These are phyloP conservation scores for Diadegma fenestrale DNA, from an alignment of 2,888 invertebrate genomes.

Conservation along the genomic window DNA sequence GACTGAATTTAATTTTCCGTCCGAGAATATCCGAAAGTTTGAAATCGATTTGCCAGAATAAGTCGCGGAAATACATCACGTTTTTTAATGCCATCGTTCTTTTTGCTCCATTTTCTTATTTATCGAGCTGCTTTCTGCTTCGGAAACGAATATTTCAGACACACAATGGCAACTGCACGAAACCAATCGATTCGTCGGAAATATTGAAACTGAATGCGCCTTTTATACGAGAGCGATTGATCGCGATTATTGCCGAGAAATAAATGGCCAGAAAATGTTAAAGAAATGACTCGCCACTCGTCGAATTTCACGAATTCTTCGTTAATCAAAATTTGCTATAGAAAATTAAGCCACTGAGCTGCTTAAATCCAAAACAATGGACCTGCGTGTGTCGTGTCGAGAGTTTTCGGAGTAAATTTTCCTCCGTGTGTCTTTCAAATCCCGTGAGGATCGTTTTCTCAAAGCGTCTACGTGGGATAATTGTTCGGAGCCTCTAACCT, in stretches of 20 bases:
- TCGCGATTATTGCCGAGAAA: background rate
- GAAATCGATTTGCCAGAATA: conserved; percentile 36
- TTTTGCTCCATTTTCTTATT: conserved; percentile 31
- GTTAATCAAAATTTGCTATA: no score
- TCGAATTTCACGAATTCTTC: background rate
- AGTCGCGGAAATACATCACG: conserved; percentile 31
- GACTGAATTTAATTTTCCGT: no score
- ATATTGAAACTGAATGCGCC: background rate
- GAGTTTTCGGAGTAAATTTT: no score
- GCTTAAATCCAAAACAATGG: no score
- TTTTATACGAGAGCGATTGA: background rate
- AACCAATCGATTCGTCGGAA: conserved; percentile 23
- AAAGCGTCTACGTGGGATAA: no score
- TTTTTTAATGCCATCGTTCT: conserved; percentile 14
- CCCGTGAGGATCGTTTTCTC: no score
- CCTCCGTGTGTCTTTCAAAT: no score
- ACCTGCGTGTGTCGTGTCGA: no score
- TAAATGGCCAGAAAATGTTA: background rate
- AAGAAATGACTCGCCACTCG: background rate
- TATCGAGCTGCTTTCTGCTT: conserved; percentile 31
- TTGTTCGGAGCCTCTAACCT: background rate
- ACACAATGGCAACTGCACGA: conserved; percentile 25
- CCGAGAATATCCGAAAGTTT: conserved; percentile 13
- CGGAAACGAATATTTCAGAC: conserved; percentile 9
- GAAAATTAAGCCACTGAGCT: no score